Base-by-base conservation (phyloP, 2,797 vertebrate species). In the Microctenopoma steveboyesi region DNA sequence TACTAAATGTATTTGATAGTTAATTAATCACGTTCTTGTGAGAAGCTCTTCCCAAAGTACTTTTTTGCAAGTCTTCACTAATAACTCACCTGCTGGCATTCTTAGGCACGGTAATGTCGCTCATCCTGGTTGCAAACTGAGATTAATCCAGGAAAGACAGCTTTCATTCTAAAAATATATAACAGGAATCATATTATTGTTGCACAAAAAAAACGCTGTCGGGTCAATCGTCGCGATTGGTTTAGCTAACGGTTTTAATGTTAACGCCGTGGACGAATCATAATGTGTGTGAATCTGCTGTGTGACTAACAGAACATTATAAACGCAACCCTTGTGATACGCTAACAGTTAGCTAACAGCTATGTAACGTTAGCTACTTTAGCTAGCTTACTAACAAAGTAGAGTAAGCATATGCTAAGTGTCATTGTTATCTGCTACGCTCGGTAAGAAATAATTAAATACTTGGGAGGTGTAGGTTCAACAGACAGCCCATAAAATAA, bases 61-160 rank as follows among this genome's bases (percentile, higher is more conserved):
- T 7, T 1, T 43, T 15, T 5, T 5, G 4, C 1, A 43, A 43
- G 5, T 43, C 42, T 15, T 43, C 1, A 5, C 27, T 14, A 1
- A 22, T 18, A 22, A 61, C 81, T 60, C 42, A 92, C 92, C 90
- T 79, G 78, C 83, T 72, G 89, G 91, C 92, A 93, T 93, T 50
- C 8, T 91, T 70, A 81, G 35, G 25, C 69, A 61, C 43, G 1
- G 40, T 46, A 10, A 22, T 52, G 55, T 66, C 16, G 75, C 46
- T 89, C 89, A 89, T 89, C 49, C 64, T 82, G 66, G 14, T 14
- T 18, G 35, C 6, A 73, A 73, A 59, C 22, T 4, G 14, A 16
- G 5, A 67, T 22, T 66, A 14, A 67, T 51, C 60, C 74, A 51
- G 1, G 25, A 12, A 13, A 7, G 22, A 55, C 28, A 27, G 42